phyloP scores from a whole-genome alignment of 2,113 vertebrate genomes.

The Clinocottus analis region DNA sequence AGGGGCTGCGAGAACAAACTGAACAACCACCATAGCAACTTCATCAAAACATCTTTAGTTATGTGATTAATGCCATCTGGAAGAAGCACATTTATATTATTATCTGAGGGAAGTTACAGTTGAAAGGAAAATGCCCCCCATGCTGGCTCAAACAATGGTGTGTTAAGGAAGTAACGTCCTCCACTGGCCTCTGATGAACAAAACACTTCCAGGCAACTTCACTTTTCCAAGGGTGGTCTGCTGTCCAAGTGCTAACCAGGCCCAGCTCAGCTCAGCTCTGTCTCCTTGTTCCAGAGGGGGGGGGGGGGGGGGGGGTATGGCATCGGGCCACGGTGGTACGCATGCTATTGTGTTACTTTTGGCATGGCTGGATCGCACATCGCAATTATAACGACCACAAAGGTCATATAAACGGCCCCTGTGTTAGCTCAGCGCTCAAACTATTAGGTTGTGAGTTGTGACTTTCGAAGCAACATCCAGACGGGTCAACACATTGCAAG shows the following conservation, averaged over 20 bases:
- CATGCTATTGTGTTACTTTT: conserved; percentile 62
- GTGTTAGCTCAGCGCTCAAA: conserved; percentile 59
- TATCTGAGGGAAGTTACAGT: too few species aligned
- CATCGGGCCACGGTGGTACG: conserved; percentile 60
- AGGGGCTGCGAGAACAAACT: too few species aligned
- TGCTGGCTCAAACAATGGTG: background rate
- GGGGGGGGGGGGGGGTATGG: conserved; percentile 60
- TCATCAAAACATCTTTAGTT: too few species aligned
- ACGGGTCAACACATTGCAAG: conserved; percentile 57
- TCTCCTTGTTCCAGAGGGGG: conserved; percentile 42
- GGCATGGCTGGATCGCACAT: conserved; percentile 57
- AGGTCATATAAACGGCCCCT: conserved; percentile 60
- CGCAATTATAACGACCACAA: conserved; percentile 64
- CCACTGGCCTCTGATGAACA: conserved; percentile 38
- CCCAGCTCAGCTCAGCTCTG: conserved; percentile 32
- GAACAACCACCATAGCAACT: too few species aligned
- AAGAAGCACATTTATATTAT: too few species aligned
- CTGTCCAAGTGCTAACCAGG: conserved; percentile 40
- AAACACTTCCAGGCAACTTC: conserved; percentile 15
- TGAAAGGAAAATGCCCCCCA: too few species aligned
- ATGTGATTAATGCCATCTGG: too few species aligned
- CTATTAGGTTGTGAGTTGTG: conserved; percentile 35
- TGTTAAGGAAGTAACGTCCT: conserved; percentile 20
- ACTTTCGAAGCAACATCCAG: conserved; percentile 36
- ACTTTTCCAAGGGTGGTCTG: conserved; percentile 58